Base-by-base conservation (phyloP, 2,888 invertebrate species). In the Yponomeuta malinellus region DNA sequence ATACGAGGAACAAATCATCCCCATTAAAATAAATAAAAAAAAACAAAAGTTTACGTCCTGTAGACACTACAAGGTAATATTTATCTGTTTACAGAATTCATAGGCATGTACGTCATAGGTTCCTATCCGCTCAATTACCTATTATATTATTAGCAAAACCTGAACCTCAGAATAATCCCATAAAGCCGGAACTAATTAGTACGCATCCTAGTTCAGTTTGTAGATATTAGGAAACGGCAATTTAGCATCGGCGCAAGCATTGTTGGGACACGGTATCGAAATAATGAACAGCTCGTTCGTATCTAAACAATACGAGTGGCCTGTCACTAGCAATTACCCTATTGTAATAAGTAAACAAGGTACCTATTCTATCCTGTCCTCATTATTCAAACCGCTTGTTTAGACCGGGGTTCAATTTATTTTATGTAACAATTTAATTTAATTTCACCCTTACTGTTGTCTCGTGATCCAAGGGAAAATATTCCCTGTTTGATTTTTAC, bases 291-390 rank as follows among this genome's bases (percentile, higher is more conserved):
- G 52, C 52, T 5, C 52, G 52, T 59, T 59, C 15, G 8, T 29
- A 64, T 31, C 64, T 64, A 64, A 64, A 64, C 64, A 64, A 31
- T 64, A 64, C 23, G 64, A 31, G 64, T 59, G 64, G 64, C 29
- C 64, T 64, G 64, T 64, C 31, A 64, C 64, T 31, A 64, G 64
- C 64, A 64, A 64, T 64, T 64, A 64, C 64, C 29, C 64, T 64
- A 64, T 64, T 64, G 52, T 59, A 59, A 59, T 59, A 59, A 59
- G 52, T 59, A 59, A 59, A 59, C 52, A 59, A 15, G 52, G 52
- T 59, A 12, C 52, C 52, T 59, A 59, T 59, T 59, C 52, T 59
- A 59, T 59, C 52, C 52, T 59, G 52, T 59, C 52, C 52, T 59
- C 52, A 59, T 52, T 52, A 52, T 59, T 59, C 52, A 59, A 59